Conservation (phyloP, 2,888 invertebrate genomes). For the Macrophya alboannulata region DNA sequence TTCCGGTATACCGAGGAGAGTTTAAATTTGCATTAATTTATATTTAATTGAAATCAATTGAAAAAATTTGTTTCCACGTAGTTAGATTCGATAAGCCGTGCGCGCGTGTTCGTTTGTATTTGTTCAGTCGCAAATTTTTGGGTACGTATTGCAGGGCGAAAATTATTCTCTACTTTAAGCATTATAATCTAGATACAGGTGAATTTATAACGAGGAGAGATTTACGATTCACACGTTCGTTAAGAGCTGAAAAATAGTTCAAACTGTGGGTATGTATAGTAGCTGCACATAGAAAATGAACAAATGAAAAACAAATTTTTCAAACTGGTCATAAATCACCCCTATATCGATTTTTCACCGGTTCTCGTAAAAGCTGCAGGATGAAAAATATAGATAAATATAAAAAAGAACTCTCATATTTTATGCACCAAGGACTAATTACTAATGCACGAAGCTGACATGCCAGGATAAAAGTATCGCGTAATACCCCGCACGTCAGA, state of each 20-base stretch:
- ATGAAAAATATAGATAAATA: neutral
- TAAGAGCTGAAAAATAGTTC: neutral
- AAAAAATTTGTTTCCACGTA: neutral
- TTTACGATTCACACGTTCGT: neutral
- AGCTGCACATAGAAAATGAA: neutral
- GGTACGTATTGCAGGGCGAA: no score
- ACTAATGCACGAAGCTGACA: slow-evolving; percentile 37
- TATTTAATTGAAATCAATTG: slow-evolving; percentile 30
- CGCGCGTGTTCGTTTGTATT: neutral
- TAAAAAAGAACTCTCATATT: slow-evolving; percentile 2
- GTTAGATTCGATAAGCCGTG: neutral
- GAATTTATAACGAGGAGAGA: neutral
- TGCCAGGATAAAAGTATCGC: slow-evolving; percentile 22
- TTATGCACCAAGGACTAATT: slow-evolving; percentile 51
- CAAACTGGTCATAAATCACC: neutral
- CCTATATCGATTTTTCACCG: neutral
- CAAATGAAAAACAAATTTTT: neutral
- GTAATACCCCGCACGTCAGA: neutral
- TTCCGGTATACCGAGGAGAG: neutral
- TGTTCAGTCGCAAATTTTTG: neutral
- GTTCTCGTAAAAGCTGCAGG: slow-evolving; percentile 3
- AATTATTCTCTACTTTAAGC: no score
- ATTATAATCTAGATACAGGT: neutral
- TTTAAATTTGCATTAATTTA: slow-evolving; percentile 28
- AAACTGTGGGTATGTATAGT: neutral